Evolutionary conservation across 2,113 vertebrate species (phyloP), one percentile per base, ranked within the genome.

Genomic region (Fulica atra): DNA sequence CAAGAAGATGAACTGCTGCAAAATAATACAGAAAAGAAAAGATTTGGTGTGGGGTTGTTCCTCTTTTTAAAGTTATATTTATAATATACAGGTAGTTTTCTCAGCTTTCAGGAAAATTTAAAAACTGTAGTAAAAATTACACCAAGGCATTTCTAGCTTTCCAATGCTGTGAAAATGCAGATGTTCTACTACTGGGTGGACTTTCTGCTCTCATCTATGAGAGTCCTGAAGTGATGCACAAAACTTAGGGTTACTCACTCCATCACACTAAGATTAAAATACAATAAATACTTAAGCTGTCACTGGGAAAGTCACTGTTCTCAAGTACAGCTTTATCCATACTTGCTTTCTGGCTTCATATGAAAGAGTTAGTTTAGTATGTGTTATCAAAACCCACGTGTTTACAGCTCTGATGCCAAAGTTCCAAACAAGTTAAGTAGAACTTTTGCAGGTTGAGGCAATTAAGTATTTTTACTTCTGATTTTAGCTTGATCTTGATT

Each of bases 391-490:
- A 89, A 72, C 57, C 31, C 78, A 59, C 48, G 8, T 53, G 29
- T 93, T 95, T 95, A 68, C 63, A 92, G 81, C 61, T 91, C 81
- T 46, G 61, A 72, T 64, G 90, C 81, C 66, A 85, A 85, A 51
- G 63, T 72, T 72, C 59, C 78, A 94, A 10, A 29, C 63, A 59
- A 76, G 81, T 87, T 79, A 92, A 81, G 68, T 33, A 14, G 33
- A 93, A 53, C 13, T 85, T 85, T 48, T 44, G 61, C 70, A 85
- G 85, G 24, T 38, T 81, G 38, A 68, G 13, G 71, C 25, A 85
- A 92, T 71, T 74, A 87, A 84, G 85, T 89, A 87, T 72, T 85
- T 93, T 89, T 60, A 68, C 91, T 89, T 93, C 66, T 33, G 68
- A 40, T 60, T 74, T 85, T 68, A 92, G 10, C 16, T 94, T 93